These are phyloP conservation scores for Coptodon bakossiorum DNA, from an alignment of 2,113 vertebrate genomes.

Conservation along the genomic window DNA sequence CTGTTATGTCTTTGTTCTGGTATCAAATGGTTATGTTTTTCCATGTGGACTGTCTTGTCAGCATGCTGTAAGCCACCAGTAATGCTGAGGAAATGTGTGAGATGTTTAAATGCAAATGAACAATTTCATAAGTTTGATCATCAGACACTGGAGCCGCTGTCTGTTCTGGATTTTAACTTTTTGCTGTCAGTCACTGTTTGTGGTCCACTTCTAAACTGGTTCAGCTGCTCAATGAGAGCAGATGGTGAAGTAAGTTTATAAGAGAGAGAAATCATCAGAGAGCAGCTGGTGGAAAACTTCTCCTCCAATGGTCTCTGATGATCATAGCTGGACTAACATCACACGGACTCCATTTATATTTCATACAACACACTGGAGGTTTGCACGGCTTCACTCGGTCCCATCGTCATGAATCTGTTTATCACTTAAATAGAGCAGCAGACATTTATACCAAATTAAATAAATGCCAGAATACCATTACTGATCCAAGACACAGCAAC, in stretches of 20 bases:
- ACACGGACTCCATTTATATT: not conserved
- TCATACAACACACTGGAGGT: not conserved
- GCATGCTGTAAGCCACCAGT: not conserved
- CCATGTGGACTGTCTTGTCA: not conserved
- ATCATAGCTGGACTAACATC: not conserved
- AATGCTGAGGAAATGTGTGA: not conserved
- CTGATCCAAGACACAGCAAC: not conserved
- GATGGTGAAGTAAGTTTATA: not conserved
- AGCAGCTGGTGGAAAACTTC: not conserved
- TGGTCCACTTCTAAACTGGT: conserved; percentile 35
- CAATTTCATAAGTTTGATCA: not conserved
- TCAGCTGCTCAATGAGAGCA: not conserved
- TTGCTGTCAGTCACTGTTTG: not conserved
- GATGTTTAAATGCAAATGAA: not conserved
- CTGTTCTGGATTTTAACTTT: not conserved
- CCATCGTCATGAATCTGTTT: not conserved
- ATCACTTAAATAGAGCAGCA: not conserved
- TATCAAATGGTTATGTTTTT: not conserved
- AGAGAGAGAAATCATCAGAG: not conserved
- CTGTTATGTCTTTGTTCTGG: not conserved
- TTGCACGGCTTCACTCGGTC: not conserved
- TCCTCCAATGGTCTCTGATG: not conserved
- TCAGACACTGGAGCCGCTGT: not conserved
- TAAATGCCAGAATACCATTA: not conserved
- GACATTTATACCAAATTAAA: not conserved